Conservation (phyloP, 1,140 invertebrate genomes). For the Trichonephila clavipes region DNA sequence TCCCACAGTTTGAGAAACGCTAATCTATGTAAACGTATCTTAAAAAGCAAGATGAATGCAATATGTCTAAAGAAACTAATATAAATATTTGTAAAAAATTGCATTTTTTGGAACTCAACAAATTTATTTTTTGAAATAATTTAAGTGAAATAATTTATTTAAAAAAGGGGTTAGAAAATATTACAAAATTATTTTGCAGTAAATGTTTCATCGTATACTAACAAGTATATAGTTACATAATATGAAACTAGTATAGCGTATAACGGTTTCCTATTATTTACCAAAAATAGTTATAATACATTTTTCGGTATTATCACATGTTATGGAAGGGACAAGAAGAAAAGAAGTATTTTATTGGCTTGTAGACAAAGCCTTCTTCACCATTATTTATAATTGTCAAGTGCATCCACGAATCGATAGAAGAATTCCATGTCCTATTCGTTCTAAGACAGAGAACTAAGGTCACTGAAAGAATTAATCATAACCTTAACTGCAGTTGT, state of each 20-base stretch:
- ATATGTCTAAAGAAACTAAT: too few relatives aligned
- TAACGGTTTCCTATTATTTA: not conserved
- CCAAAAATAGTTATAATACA: not conserved
- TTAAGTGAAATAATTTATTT: too few relatives aligned
- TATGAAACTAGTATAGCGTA: not conserved
- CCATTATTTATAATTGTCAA: constrained; percentile 65
- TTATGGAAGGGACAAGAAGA: not conserved
- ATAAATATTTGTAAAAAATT: too few relatives aligned
- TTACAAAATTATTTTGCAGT: too few relatives aligned
- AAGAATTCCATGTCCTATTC: constrained; percentile 36
- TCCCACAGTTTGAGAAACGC: too few relatives aligned
- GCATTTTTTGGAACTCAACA: too few relatives aligned
- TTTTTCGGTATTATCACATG: not conserved
- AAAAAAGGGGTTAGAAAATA: too few relatives aligned
- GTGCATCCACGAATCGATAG: constrained; percentile 25
- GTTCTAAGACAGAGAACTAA: not conserved
- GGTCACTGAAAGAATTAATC: constrained; percentile 45
- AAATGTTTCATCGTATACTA: too few relatives aligned
- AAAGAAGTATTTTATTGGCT: not conserved
- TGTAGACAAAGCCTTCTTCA: constrained; percentile 10
- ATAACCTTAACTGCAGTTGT: constrained; percentile 42
- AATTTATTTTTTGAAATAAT: too few relatives aligned
- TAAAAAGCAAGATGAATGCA: too few relatives aligned
- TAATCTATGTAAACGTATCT: too few relatives aligned
- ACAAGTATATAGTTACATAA: not conserved